Conservation (phyloP, 2,888 invertebrate species). For the Drosophila histrio region DNA sequence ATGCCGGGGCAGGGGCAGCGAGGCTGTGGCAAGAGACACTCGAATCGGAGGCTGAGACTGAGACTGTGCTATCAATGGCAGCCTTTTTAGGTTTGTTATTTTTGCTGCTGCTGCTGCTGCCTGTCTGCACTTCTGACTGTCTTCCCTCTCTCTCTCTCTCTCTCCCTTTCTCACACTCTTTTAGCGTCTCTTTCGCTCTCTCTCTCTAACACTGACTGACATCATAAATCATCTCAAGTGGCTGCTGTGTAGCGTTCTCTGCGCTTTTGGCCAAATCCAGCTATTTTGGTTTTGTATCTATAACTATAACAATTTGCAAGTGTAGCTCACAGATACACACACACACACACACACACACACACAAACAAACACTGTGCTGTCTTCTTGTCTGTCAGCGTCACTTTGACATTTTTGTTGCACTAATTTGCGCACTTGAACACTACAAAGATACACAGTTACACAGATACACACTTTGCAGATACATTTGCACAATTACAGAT, state of each 20-base stretch:
- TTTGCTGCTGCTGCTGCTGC: slow-evolving; percentile 37
- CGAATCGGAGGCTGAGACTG: slow-evolving; percentile 33
- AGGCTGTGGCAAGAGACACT: slow-evolving; percentile 15
- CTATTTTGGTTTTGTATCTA: slow-evolving; percentile 59
- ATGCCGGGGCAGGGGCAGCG: neutral
- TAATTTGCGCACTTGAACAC: slow-evolving; percentile 45
- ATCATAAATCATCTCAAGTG: slow-evolving; percentile 82
- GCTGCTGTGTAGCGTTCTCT: slow-evolving; percentile 36
- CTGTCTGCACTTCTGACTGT: slow-evolving; percentile 24
- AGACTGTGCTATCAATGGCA: slow-evolving; percentile 63
- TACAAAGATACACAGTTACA: slow-evolving; percentile 5
- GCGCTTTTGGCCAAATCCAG: slow-evolving; percentile 43
- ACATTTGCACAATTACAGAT: no score
- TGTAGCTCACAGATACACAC: slow-evolving; percentile 55
- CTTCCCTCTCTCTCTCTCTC: slow-evolving; percentile 6
- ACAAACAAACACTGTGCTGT: neutral
- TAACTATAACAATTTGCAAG: slow-evolving; percentile 72
- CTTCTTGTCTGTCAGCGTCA: slow-evolving; percentile 4
- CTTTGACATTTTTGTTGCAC: slow-evolving; percentile 26
- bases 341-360: slow-evolving; percentile 40
- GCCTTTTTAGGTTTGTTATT: slow-evolving; percentile 42
- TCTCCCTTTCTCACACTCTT: slow-evolving; percentile 2
- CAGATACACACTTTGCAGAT: neutral
- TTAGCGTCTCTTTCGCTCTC: neutral
- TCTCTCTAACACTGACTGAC: slow-evolving; percentile 45